Evolutionary conservation across 2,113 vertebrate species (phyloP).

Genomic region (Amphilophus citrinellus): DNA sequence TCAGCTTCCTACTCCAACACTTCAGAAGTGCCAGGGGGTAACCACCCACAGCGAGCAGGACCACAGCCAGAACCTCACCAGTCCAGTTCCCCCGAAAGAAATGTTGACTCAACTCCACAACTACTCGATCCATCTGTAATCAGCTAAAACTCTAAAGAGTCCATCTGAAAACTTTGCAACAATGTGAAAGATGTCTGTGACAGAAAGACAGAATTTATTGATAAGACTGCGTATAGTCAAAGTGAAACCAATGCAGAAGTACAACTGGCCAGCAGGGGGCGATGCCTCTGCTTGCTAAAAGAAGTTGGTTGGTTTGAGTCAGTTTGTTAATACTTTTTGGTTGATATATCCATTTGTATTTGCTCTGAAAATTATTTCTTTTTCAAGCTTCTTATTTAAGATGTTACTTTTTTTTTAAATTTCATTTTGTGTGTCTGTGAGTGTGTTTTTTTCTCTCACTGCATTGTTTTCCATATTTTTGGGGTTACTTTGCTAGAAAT

Average conservation of each 20-base stretch:
- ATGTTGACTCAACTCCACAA: background rate
- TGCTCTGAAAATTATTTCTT: background rate
- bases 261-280: background rate
- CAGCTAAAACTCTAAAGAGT: background rate
- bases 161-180: no score
- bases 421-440: background rate
- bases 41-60: background rate
- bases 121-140: background rate
- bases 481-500: background rate
- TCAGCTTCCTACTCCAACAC: background rate
- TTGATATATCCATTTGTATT: background rate
- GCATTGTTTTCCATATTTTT: background rate
- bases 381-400: background rate
- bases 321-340: no score
- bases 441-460: background rate
- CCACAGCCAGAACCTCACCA: background rate
- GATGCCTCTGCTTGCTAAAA: accelerated
- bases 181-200: background rate
- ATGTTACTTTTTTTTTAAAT: background rate
- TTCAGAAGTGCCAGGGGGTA: background rate
- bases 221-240: background rate
- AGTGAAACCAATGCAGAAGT: background rate
- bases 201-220: background rate
- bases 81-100: background rate
- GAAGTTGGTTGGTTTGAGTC: no score